Conservation (phyloP, 2,888 invertebrate species). For the Panopea generosa region DNA sequence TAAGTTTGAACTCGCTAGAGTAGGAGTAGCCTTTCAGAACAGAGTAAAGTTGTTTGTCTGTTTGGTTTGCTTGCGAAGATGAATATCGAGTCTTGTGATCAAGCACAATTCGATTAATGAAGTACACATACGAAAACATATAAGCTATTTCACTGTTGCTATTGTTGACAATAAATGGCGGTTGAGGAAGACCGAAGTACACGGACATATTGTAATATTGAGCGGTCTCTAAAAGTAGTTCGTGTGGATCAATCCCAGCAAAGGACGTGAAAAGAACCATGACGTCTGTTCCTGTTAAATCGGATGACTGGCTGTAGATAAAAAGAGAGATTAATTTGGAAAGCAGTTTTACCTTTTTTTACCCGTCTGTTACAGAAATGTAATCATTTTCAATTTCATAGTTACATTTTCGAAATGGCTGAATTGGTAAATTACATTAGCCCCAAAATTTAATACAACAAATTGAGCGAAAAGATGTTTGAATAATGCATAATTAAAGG, state of each 20-base stretch:
- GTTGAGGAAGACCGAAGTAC: constrained; percentile 73
- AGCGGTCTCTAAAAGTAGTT: constrained; percentile 69
- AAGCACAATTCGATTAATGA: constrained; percentile 58
- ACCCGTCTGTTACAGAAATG: too few species aligned
- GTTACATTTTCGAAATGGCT: too few species aligned
- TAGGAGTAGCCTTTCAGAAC: constrained; percentile 47
- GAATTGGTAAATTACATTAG: too few species aligned
- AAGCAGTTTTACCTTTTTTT: too few species aligned
- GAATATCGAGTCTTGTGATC: constrained; percentile 71
- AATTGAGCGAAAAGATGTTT: too few species aligned
- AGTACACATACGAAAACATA: constrained; percentile 64
- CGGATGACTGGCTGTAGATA: constrained; percentile 58
- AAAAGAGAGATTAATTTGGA: neutral
- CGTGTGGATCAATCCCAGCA: constrained; percentile 74
- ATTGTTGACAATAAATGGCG: constrained; percentile 31
- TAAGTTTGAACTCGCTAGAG: constrained; percentile 24
- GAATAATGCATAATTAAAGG: too few species aligned
- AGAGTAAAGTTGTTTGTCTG: constrained; percentile 6
- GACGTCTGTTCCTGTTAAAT: constrained; percentile 65
- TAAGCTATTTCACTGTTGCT: neutral
- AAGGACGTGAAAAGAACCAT: constrained; percentile 74
- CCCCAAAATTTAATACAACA: too few species aligned
- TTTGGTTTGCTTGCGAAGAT: neutral
- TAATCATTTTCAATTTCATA: too few species aligned
- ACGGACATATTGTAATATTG: constrained; percentile 70